Evolutionary conservation across 2,888 invertebrate species (phyloP), one percentile per base, ranked within the genome.

Genomic region (Cactoblastis cactorum): DNA sequence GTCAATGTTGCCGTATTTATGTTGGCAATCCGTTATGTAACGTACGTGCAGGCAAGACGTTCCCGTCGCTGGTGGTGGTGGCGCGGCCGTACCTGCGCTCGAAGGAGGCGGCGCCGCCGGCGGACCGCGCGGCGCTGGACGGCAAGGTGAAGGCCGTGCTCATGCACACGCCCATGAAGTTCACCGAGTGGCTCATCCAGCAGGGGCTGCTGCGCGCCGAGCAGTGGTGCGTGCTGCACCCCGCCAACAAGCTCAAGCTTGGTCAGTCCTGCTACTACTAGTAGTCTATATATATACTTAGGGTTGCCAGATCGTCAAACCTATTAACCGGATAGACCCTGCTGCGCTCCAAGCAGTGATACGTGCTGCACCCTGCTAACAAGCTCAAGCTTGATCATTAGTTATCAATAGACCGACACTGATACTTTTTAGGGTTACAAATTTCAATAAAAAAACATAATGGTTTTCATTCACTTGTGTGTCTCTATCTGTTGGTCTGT

Each of bases 151-250:
- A 96, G 77, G 91, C 93, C 1, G 95, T 96, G 3, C 83, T 97
- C 11, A 95, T 96, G 92, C 93, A 94, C 69, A 93, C 94, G 0
- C 94, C 96, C 0, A 94, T 95, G 58, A 95, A 95, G 80, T 96
- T 96, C 71, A 95, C 96, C 0, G 97, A 97, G 83, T 97, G 96
- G 96, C 90, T 97, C 47, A 95, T 97, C 53, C 96, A 96, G 70
- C 95, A 95, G 72, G 96, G 96, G 0, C 74, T 96, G 1, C 92
- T 97, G 1, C 91, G 94, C 32, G 93, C 95, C 0, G 95, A 96
- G 67, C 96, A 96, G 73, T 92, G 91, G 74, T 96, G 97, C 68
- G 86, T 90, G 0, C 80, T 93, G 48, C 96, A 96, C 73, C 78
- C 91, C 0, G 90, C 90, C 47, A 92, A 91, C 54, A 94, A 94